Percentiles rank a stretch among this genome's conserved stretches.
These are phyloP conservation scores for Magallana ariakensis DNA, from an alignment of 1,140 invertebrate species.

Conservation along the genomic window DNA sequence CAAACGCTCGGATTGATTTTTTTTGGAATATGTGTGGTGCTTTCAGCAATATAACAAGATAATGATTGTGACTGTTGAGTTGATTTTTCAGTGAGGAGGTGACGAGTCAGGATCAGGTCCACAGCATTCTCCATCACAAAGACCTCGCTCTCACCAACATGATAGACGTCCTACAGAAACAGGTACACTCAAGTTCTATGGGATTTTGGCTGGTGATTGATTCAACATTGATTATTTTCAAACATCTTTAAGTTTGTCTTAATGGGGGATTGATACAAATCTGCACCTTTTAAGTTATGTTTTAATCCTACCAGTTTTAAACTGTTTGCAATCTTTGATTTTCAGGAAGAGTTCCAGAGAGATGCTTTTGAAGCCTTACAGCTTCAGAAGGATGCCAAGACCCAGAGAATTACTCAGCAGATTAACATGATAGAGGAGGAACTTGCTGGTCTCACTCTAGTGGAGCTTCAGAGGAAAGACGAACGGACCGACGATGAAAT, in stretches of 20 bases:
- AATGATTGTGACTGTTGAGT: no score
- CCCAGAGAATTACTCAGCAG: slow-evolving; percentile 86
- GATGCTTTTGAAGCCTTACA: slow-evolving; percentile 86
- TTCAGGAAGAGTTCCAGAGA: slow-evolving; percentile 84
- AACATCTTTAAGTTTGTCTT: no score
- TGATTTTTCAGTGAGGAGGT: slow-evolving; percentile 62
- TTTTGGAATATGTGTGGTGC: no score
- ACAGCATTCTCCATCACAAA: slow-evolving; percentile 63
- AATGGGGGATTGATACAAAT: no score
- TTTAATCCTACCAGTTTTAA: no score
- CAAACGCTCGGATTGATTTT: no score
- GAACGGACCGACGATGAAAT: slow-evolving; percentile 10
- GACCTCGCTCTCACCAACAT: slow-evolving; percentile 60
- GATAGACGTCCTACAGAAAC: slow-evolving; percentile 62
- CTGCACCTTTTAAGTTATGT: no score
- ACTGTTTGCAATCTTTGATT: no score
- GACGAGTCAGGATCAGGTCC: slow-evolving; percentile 62
- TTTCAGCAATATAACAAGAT: no score
- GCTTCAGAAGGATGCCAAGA: slow-evolving; percentile 87
- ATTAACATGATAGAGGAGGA: slow-evolving; percentile 88
- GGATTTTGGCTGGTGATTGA: neutral
- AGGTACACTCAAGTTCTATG: slow-evolving; percentile 56
- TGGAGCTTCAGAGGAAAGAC: slow-evolving; percentile 78
- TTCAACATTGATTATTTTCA: no score
- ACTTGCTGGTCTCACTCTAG: slow-evolving; percentile 86